Evolutionary conservation across 1,140 invertebrate species (phyloP).

Genomic region (Potamilus streckersoni): DNA sequence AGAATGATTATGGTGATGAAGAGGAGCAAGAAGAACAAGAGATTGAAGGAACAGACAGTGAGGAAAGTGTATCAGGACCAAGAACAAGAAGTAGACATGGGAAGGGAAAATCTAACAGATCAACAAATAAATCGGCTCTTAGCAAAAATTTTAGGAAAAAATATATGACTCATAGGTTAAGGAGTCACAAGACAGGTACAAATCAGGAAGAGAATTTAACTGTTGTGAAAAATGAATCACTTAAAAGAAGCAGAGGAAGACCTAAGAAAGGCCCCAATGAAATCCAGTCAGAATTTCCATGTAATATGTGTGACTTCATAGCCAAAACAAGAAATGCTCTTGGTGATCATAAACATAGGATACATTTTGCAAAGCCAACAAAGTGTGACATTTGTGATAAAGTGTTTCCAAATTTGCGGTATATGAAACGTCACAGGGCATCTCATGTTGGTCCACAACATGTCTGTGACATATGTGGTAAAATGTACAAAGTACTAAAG

Average conservation of each 20-base stretch:
- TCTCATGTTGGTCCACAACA: slow-evolving; percentile 38
- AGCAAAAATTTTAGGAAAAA: background rate
- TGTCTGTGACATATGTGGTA: slow-evolving; percentile 53
- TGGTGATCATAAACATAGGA: slow-evolving; percentile 28
- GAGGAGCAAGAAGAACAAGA: too few relatives aligned
- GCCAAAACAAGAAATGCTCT: slow-evolving; percentile 30
- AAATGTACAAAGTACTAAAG: slow-evolving; percentile 49
- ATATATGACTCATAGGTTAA: too few relatives aligned
- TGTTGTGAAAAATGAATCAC: background rate
- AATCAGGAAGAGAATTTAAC: background rate
- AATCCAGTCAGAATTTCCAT: slow-evolving; percentile 29
- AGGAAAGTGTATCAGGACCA: background rate
- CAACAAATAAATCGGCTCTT: background rate
- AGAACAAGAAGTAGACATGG: background rate
- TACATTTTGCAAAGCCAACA: slow-evolving; percentile 31
- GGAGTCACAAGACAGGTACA: background rate
- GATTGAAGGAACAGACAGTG: background rate
- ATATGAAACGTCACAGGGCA: slow-evolving; percentile 44
- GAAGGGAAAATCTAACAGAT: background rate
- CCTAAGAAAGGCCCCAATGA: slow-evolving; percentile 8
- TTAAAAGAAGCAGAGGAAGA: background rate
- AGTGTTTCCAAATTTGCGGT: slow-evolving; percentile 39
- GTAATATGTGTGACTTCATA: slow-evolving; percentile 38
- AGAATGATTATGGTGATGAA: too few relatives aligned
- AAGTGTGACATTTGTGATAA: slow-evolving; percentile 51